Conservation (phyloP, 2,797 vertebrate genomes). For the Anniella stebbinsi region DNA sequence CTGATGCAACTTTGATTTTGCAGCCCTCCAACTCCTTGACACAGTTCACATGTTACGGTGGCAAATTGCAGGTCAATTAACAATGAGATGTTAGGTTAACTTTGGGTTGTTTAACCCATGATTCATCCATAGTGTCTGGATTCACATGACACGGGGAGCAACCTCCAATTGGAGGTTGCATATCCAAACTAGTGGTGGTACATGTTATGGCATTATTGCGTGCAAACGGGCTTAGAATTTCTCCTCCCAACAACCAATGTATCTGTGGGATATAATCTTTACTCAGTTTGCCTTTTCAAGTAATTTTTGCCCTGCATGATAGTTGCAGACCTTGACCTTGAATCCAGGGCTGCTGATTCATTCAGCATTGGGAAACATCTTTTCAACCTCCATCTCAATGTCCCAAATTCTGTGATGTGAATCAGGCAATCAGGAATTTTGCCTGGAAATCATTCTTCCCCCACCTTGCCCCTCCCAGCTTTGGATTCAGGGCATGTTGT, state of each 20-base stretch:
- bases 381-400: background rate
- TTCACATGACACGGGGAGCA: no score
- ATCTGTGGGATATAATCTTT: constrained; percentile 27
- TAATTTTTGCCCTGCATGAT: constrained; percentile 57
- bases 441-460: background rate
- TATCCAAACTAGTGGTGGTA: no score
- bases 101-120: no score
- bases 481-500: background rate
- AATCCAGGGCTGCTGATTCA: no score
- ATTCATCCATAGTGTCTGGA: no score
- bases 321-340: constrained; percentile 26
- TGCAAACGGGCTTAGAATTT: no score
- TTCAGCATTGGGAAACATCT: background rate
- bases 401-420: background rate
- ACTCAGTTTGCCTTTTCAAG: constrained; percentile 45
- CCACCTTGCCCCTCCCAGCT: background rate
- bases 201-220: no score
- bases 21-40: background rate
- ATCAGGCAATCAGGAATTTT: background rate
- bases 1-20: background rate
- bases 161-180: no score
- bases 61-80: no score
- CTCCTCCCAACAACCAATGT: background rate
- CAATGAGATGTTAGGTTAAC: no score
- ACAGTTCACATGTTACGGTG: background rate